phyloP scores from a whole-genome alignment of 2,113 vertebrate species.

The Sander lucioperca region DNA sequence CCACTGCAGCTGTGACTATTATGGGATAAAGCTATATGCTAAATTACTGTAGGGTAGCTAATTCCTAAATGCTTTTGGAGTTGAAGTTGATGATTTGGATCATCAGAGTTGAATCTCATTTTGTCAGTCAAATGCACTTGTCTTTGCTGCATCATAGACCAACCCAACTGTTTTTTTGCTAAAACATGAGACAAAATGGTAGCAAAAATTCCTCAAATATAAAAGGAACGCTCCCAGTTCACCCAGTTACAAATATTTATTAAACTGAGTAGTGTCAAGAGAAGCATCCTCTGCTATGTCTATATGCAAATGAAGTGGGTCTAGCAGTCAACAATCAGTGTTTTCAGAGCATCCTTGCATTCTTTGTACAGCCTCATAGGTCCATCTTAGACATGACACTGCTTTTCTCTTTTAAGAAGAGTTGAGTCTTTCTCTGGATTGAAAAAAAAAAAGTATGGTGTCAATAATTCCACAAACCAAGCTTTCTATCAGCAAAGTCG shows the following conservation, averaged over 20 bases:
- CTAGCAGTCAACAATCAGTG: neutral
- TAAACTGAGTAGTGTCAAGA: neutral
- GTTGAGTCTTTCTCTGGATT: too few relatives aligned
- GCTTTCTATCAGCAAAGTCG: too few relatives aligned
- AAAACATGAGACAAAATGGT: neutral
- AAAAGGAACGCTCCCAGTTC: neutral
- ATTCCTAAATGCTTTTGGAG: too few relatives aligned
- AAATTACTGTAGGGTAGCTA: too few relatives aligned
- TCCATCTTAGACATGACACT: neutral
- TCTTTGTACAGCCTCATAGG: slow-evolving; percentile 2
- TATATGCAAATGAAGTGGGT: neutral
- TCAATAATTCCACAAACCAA: too few relatives aligned
- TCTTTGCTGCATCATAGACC: too few relatives aligned
- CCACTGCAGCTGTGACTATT: neutral
- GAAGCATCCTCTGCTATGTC: neutral
- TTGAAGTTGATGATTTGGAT: neutral
- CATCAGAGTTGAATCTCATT: neutral
- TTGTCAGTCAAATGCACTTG: neutral
- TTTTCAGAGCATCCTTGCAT: neutral
- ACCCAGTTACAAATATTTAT: neutral
- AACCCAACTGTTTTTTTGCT: neutral
- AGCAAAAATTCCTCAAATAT: too few relatives aligned
- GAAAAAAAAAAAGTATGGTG: too few relatives aligned
- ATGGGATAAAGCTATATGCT: too few relatives aligned
- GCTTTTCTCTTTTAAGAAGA: too few relatives aligned